Evolutionary conservation across 1,140 invertebrate genomes (phyloP).

Genomic region (Sipha flava): DNA sequence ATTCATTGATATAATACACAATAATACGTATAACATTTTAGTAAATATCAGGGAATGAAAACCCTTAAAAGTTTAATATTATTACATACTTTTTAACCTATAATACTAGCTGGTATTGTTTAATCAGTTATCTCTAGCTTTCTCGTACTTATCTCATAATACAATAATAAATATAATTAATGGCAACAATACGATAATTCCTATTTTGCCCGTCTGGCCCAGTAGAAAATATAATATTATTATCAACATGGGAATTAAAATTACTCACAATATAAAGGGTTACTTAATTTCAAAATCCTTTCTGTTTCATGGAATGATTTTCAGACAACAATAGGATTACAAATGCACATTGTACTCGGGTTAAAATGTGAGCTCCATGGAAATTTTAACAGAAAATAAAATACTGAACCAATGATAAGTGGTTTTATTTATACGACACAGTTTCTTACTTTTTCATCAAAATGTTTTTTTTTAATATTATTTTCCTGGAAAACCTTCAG

Average conservation of each 20-base stretch:
- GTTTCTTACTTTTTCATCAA: slow-evolving; percentile 3
- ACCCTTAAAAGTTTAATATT: too few relatives aligned
- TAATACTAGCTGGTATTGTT: background rate
- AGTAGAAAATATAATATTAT: background rate
- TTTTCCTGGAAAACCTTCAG: slow-evolving; percentile 7
- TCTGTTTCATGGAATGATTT: background rate
- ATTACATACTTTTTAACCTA: background rate
- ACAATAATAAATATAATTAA: background rate
- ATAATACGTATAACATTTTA: too few relatives aligned
- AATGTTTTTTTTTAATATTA: background rate
- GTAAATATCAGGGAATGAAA: too few relatives aligned
- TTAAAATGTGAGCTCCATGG: background rate
- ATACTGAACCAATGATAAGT: background rate
- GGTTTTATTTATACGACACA: background rate
- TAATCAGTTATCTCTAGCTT: background rate
- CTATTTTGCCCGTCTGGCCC: background rate
- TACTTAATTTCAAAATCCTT: background rate
- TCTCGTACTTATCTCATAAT: background rate
- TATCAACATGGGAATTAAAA: background rate
- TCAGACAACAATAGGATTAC: background rate
- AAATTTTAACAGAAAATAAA: background rate
- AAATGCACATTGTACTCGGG: background rate
- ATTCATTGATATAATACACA: too few relatives aligned
- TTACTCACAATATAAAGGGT: background rate
- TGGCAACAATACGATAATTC: background rate